Evolutionary conservation across 2,888 invertebrate genomes (phyloP).

Genomic region (Latrodectus hesperus): DNA sequence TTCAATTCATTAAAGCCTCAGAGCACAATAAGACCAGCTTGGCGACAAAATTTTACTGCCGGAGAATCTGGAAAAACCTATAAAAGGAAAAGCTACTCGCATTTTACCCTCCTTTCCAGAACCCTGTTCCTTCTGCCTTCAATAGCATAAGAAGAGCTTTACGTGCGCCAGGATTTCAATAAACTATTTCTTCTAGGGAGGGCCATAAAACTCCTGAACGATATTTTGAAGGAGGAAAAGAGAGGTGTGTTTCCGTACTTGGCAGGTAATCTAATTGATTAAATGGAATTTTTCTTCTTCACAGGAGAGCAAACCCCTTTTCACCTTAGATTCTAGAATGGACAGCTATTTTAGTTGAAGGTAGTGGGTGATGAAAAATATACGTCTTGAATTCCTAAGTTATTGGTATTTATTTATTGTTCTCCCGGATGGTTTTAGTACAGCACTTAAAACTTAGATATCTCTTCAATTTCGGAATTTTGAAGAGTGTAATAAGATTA

Average conservation of each 20-base stretch:
- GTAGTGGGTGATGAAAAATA: conserved; percentile 10
- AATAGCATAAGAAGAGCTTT: not conserved
- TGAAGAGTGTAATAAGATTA: too few relatives aligned
- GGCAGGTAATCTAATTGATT: conserved; percentile 64
- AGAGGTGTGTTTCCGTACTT: conserved; percentile 30
- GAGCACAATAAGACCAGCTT: not conserved
- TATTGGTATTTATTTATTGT: not conserved
- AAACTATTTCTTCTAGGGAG: conserved; percentile 39
- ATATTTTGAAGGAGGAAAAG: conserved; percentile 37
- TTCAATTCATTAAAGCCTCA: not conserved
- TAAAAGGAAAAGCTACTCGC: not conserved
- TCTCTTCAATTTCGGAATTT: too few relatives aligned
- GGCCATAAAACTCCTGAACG: conserved; percentile 45
- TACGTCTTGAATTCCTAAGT: not conserved
- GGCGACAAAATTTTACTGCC: not conserved
- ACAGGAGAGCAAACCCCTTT: not conserved
- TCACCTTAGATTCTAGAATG: conserved; percentile 7
- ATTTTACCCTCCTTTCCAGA: not conserved
- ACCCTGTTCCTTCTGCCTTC: not conserved
- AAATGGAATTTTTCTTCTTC: conserved; percentile 47
- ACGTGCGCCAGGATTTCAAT: conserved; percentile 15
- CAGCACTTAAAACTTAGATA: too few relatives aligned
- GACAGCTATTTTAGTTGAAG: conserved; percentile 17
- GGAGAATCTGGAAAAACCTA: not conserved
- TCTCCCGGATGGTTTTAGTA: not conserved